Conservation (phyloP, 2,113 vertebrate species). For the Gymnobelideus leadbeateri region DNA sequence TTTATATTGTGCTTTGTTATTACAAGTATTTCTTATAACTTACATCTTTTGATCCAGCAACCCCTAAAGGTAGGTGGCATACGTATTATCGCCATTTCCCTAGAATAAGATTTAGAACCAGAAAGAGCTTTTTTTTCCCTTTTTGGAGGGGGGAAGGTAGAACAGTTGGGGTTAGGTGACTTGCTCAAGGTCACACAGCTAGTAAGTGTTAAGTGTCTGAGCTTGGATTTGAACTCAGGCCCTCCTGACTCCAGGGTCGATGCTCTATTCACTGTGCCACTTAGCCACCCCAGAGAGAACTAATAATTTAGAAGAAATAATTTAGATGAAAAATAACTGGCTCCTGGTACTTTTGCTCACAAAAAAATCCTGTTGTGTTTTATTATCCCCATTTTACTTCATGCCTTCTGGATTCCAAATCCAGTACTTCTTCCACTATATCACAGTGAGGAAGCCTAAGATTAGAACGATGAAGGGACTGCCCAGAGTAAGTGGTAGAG, state of each 20-base stretch:
- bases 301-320: neutral
- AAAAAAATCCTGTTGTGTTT: neutral
- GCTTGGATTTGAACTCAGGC: too few relatives aligned
- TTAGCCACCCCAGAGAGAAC: too few relatives aligned
- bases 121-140: neutral
- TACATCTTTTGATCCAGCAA: neutral
- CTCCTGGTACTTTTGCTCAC: neutral
- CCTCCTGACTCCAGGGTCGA: too few relatives aligned
- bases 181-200: too few relatives aligned
- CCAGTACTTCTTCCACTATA: neutral
- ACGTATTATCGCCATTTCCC: neutral
- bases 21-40: neutral
- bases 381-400: neutral
- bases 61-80: neutral
- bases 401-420: neutral
- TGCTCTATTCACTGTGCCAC: too few relatives aligned
- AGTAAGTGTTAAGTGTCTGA: too few relatives aligned
- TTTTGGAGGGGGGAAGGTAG: too few relatives aligned
- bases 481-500: too few relatives aligned
- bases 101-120: neutral
- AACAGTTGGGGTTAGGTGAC: too few relatives aligned
- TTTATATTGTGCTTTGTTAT: neutral
- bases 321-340: neutral
- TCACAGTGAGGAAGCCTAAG: neutral
- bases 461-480: neutral